Percentiles rank a stretch among this genome's conserved stretches.
phyloP scores from a whole-genome alignment of 2,888 invertebrate genomes.

The Xylocampa areola region DNA sequence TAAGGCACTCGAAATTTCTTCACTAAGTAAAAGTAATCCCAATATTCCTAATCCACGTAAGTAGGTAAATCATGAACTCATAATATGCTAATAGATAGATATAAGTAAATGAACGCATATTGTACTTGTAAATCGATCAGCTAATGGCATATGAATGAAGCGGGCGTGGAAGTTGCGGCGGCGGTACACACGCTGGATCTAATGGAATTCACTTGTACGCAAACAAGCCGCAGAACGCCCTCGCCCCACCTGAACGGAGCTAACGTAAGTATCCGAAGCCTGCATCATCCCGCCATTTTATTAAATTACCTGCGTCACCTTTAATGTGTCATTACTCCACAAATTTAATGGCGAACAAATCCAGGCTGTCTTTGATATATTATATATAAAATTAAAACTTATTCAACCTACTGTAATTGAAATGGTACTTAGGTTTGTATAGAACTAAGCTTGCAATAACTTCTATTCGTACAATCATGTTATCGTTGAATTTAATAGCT shows the following conservation, averaged over 20 bases:
- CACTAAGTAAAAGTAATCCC: conserved; percentile 2
- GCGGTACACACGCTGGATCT: conserved; percentile 84
- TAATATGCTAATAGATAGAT: conserved; percentile 46
- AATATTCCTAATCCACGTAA: neutral
- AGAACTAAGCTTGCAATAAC: no score
- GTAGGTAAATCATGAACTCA: conserved; percentile 34
- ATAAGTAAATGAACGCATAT: conserved; percentile 74
- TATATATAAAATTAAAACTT: no score
- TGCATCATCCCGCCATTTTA: conserved; percentile 58
- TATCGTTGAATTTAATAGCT: no score
- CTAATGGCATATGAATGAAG: conserved; percentile 89
- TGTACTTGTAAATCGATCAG: conserved; percentile 87
- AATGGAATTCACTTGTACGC: conserved; percentile 90
- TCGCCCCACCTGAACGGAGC: conserved; percentile 70
- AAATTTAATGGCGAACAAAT: conserved; percentile 6
- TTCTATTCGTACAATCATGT: no score
- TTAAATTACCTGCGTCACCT: conserved; percentile 55
- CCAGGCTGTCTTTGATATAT: neutral
- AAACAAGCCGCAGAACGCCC: conserved; percentile 85
- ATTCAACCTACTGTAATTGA: no score
- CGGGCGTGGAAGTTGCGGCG: conserved; percentile 81
- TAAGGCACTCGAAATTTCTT: neutral
- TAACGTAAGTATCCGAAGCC: conserved; percentile 68
- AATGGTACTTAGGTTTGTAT: no score
- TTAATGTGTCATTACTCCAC: conserved; percentile 36